Conservation (phyloP, 2,888 invertebrate genomes). For the Schizaphis graminum region DNA sequence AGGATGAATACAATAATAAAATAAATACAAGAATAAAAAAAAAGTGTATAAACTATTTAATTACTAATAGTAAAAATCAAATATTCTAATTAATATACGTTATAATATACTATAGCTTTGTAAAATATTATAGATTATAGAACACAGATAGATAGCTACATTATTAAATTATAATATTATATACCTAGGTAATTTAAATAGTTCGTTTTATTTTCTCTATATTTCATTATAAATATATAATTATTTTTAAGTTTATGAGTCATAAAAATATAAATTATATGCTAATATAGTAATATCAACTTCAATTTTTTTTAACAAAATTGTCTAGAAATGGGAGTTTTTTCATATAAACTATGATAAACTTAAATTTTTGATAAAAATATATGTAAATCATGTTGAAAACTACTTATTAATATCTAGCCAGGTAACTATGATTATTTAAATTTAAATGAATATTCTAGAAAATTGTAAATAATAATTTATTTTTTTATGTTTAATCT, state of each 20-base stretch:
- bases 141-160: background rate
- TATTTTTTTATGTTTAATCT: background rate
- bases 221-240: background rate
- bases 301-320: background rate
- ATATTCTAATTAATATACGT: background rate
- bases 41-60: background rate
- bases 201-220: background rate
- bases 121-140: background rate
- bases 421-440: background rate
- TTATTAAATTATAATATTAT: background rate
- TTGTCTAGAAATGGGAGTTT: background rate
- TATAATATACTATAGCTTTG: background rate
- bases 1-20: background rate
- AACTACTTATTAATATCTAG: background rate
- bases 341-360: background rate
- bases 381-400: background rate
- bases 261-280: background rate
- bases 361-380: background rate
- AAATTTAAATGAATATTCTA: background rate
- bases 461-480: background rate
- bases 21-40: background rate
- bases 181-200: background rate
- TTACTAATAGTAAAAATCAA: background rate
- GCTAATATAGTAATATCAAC: background rate
- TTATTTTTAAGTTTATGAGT: background rate